A percentile compares a stretch with the other conserved stretches of the same genome.
These are phyloP conservation scores for Periparus ater DNA, from an alignment of 2,797 vertebrate genomes.

Conservation along the genomic window DNA sequence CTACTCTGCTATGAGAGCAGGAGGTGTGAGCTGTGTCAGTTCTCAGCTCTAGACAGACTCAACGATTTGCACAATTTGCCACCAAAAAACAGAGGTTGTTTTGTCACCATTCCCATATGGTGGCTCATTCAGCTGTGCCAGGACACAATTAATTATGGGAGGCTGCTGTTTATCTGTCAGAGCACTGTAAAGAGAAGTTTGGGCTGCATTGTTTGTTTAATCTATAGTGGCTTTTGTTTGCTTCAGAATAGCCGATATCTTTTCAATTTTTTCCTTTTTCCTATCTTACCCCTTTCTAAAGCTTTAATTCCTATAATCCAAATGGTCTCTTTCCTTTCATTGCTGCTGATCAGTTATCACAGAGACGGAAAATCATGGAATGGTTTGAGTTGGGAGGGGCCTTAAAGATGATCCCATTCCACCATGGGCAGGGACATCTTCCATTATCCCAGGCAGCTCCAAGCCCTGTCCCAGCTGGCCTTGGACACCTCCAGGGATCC, in stretches of 20 bases:
- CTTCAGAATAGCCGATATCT: not conserved
- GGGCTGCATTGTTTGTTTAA: constrained; percentile 9
- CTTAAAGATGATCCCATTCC: not conserved
- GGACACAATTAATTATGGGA: constrained; percentile 53
- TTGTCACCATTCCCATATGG: constrained; percentile 50
- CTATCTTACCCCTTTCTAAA: constrained; percentile 13
- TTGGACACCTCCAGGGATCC: not conserved
- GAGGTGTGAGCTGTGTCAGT: not conserved
- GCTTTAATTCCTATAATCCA: not conserved
- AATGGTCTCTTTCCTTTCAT: not conserved
- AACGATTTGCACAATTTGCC: not conserved
- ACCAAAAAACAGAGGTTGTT: constrained; percentile 15
- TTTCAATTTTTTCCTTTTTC: not conserved
- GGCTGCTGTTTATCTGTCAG: constrained; percentile 55
- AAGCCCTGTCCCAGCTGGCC: not conserved
- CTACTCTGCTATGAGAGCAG: not conserved
- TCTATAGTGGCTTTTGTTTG: constrained; percentile 20
- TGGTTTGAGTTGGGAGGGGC: not conserved
- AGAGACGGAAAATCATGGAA: not conserved
- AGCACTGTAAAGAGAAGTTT: not conserved
- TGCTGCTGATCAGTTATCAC: not conserved
- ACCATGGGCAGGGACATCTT: not conserved
- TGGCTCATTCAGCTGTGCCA: constrained; percentile 9
- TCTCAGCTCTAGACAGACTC: not conserved
- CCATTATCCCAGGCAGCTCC: not conserved